Evolutionary conservation across 1,140 invertebrate species (phyloP), one percentile per base, ranked within the genome.

Genomic region (Leptonema lineaticorne): DNA sequence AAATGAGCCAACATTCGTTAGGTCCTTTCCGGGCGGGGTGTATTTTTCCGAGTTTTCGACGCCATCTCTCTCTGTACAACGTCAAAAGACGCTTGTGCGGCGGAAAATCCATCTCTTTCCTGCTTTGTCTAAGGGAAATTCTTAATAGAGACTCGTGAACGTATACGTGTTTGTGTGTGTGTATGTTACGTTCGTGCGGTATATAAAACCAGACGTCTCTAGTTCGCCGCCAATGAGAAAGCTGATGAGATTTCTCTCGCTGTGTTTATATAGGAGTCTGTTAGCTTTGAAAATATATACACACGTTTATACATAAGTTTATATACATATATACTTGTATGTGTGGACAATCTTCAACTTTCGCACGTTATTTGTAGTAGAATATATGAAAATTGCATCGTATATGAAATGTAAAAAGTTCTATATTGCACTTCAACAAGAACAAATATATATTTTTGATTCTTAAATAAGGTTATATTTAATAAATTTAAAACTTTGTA

Each of bases 1-100:
- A 73, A 73, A 73, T 73, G 71, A 73, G 71, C 68, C 68, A 33
- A 69, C 71, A 73, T 73, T 73, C 71, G 71, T 73, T 73, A 73
- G 71, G 41, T 69, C 50, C 50, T 26, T 69, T 46, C 70, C 28
- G n/a, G 63, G 58, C n/a, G n/a, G n/a, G n/a, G n/a, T n/a, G n/a
- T n/a, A n/a, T n/a, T n/a, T n/a, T n/a, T n/a, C n/a, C n/a, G 63
- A 63, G 67, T 57, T 50, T 18, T 69, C 46, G 33, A 14, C 26
- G n/a, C n/a, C 30, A 3, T 22, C 14, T 67, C 69, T 45, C 57
- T 30, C 6, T 60, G 33, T 65, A 26, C n/a, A n/a, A n/a, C n/a
- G n/a, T n/a, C n/a, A n/a, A n/a, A n/a, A n/a, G n/a, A 16, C 67
- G 7, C 14, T 0, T 3, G 9, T 1, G 9, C 18, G 1, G 6